Base-by-base conservation (phyloP, 2,888 invertebrate species). In the Eristalis arbustorum region DNA sequence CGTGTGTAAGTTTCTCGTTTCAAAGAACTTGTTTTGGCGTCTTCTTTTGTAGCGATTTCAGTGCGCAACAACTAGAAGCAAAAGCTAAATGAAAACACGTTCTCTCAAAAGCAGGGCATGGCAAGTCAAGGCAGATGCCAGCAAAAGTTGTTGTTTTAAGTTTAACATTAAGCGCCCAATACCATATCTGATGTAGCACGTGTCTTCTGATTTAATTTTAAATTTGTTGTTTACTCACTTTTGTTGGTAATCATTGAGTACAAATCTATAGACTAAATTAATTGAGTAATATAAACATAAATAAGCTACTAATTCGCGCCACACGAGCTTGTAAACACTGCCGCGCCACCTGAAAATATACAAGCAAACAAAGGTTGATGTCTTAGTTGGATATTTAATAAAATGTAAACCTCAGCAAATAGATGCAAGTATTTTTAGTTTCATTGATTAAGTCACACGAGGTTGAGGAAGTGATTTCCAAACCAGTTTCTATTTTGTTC, bases 271-370 rank as follows among this genome's bases (percentile, higher is more conserved):
- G 89, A 96, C 93, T 89, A 98, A 93, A 93, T 97, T 98, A 92
- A 98, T 97, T 90, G 96, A 94, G 93, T 97, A 97, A 94, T 98
- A 98, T 89, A 98, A 93, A 90, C 95, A 94, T 91, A 97, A 95
- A 93, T 98, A 98, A 78, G 97, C 97, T 91, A 98, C 93, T 88
- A 98, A 94, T 94, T 98, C 98, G 90, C 98, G 95, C 98, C 98
- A 98, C 88, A 98, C 96, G 92, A 98, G 93, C 95, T 98, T 98
- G 95, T 98, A 98, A 59, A 98, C 98, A 92, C 98, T 98, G 90
- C 98, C 98, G 91, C 96, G 95, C 98, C 98, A 98, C 95, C 98
- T 98, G 95, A 72, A 94, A 95, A 90, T 90, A 91, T n/a, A 49
- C 18, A 49, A 49, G 18, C 49, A 49, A 8, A n/a, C 8, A 42